A percentile compares a stretch with the other conserved stretches of the same genome.
phyloP scores from a whole-genome alignment of 1,140 invertebrate genomes.

The Sarcophaga peregrina region DNA sequence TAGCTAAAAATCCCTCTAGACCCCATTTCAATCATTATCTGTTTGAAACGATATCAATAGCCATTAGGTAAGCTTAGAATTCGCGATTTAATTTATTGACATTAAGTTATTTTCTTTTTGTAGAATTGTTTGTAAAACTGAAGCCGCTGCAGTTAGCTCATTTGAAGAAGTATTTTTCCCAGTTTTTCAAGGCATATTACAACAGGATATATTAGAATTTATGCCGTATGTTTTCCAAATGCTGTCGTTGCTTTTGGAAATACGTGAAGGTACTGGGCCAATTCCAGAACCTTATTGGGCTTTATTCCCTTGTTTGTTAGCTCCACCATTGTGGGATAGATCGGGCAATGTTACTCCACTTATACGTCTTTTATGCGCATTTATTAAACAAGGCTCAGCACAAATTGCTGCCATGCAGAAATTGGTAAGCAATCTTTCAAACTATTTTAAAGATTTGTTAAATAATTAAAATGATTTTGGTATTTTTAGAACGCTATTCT shows the following conservation, averaged over 20 bases:
- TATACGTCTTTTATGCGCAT: conserved; percentile 88
- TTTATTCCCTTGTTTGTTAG: conserved; percentile 87
- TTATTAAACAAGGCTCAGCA: conserved; percentile 78
- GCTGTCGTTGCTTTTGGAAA: conserved; percentile 89
- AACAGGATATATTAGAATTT: conserved; percentile 96
- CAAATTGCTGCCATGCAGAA: conserved; percentile 79
- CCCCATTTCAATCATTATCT: conserved; percentile 98
- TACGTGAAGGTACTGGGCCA: conserved; percentile 71
- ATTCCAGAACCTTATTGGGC: conserved; percentile 88
- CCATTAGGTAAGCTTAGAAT: conserved; percentile 74
- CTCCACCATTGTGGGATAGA: conserved; percentile 91
- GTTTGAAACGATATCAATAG: conserved; percentile 92
- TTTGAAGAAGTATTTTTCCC: conserved; percentile 94
- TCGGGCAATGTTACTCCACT: conserved; percentile 92
- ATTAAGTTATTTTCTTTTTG: conserved; percentile 26
- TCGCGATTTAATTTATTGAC: background rate
- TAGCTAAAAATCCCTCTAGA: conserved; percentile 94
- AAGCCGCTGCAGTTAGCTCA: conserved; percentile 80
- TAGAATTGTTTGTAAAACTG: conserved; percentile 83
- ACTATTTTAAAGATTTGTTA: background rate
- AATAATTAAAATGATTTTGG: conserved; percentile 34
- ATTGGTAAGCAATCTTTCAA: conserved; percentile 68
- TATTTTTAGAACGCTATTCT: conserved; percentile 79
- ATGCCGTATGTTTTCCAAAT: conserved; percentile 98
- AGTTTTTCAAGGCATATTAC: conserved; percentile 91